Evolutionary conservation across 2,888 invertebrate genomes (phyloP).

Genomic region (Plagodis pulveraria): DNA sequence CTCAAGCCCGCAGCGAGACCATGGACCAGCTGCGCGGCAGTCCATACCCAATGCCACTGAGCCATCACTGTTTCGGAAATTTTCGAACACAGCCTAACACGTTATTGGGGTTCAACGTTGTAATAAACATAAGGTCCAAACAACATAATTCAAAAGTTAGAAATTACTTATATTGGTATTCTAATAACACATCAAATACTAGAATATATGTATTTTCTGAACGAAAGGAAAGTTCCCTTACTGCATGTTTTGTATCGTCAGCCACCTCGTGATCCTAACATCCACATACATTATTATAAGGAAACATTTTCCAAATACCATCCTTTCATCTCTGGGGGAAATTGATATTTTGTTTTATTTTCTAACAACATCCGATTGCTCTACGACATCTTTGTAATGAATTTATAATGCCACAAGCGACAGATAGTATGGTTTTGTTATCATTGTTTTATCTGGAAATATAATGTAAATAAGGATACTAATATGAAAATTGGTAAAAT

Average conservation of each 20-base stretch:
- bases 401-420: not conserved
- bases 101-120: too few relatives aligned
- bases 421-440: too few relatives aligned
- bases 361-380: conserved; percentile 1
- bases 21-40: too few relatives aligned
- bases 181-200: too few relatives aligned
- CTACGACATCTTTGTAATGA: conserved; percentile 1
- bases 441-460: not conserved
- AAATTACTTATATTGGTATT: too few relatives aligned
- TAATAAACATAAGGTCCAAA: too few relatives aligned
- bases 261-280: conserved; percentile 3
- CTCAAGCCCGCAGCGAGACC: too few relatives aligned
- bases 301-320: conserved; percentile 20
- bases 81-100: too few relatives aligned
- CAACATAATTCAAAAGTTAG: too few relatives aligned
- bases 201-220: too few relatives aligned
- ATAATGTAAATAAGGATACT: conserved; percentile 3
- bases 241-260: not conserved
- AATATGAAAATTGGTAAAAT: conserved; percentile 6
- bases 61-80: too few relatives aligned
- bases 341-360: conserved; percentile 17
- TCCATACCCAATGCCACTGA: too few relatives aligned
- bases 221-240: not conserved
- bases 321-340: conserved; percentile 17
- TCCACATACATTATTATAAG: conserved; percentile 20